Conservation (phyloP, 2,797 vertebrate species). For the Xenopus petersii region DNA sequence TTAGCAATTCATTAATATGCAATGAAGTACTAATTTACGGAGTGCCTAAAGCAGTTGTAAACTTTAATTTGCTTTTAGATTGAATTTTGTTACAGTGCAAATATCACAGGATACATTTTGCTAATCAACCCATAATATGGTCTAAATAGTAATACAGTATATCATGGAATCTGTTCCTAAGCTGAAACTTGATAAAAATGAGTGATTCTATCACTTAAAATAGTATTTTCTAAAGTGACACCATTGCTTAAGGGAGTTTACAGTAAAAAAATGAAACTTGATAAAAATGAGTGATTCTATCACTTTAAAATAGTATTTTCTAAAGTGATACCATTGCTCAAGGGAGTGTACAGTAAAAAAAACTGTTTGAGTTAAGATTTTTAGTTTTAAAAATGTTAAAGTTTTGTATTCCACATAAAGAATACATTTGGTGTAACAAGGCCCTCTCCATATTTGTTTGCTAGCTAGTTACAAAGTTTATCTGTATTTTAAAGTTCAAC, state of each 20-base stretch:
- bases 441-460: too few relatives aligned
- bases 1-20: conserved; percentile 68
- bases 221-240: too few relatives aligned
- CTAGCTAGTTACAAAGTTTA: too few relatives aligned
- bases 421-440: too few relatives aligned
- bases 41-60: conserved; percentile 63
- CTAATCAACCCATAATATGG: conserved; percentile 61
- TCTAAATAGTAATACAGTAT: conserved; percentile 53
- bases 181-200: conserved; percentile 23
- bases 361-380: too few relatives aligned
- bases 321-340: too few relatives aligned
- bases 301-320: too few relatives aligned
- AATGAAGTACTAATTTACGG: conserved; percentile 63
- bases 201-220: neutral
- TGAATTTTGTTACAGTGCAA: conserved; percentile 64
- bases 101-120: conserved; percentile 64
- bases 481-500: too few relatives aligned
- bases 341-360: too few relatives aligned
- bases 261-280: conserved; percentile 9
- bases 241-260: too few relatives aligned
- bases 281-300: conserved; percentile 8
- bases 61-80: conserved; percentile 69
- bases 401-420: too few relatives aligned
- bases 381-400: too few relatives aligned
- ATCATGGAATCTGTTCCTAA: conserved; percentile 45